Conservation (phyloP, 1,140 invertebrate genomes). For the Leptinotarsa texana region DNA sequence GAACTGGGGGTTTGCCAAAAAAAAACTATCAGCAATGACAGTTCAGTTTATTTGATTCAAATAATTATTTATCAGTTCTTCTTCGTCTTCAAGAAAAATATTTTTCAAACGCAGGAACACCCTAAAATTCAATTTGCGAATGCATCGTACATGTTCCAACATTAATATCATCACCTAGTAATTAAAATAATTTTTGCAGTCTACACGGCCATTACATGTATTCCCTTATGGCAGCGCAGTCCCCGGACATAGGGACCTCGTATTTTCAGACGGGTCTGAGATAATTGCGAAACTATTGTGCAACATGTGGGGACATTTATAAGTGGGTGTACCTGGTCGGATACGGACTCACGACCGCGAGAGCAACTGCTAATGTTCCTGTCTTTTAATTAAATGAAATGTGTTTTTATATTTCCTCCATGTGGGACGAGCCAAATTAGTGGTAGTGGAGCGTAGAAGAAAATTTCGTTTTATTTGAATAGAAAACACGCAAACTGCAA, state of each 20-base stretch:
- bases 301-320: conserved; percentile 55
- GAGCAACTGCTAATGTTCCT: conserved; percentile 29
- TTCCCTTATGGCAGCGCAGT: not conserved
- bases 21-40: too few species aligned
- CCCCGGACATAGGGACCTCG: conserved; percentile 17
- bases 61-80: too few species aligned
- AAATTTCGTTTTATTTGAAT: not conserved
- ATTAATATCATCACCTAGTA: conserved; percentile 4
- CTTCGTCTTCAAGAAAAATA: too few species aligned
- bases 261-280: conserved; percentile 40
- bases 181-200: conserved; percentile 6
- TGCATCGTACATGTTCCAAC: not conserved
- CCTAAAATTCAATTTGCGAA: not conserved
- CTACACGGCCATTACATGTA: not conserved
- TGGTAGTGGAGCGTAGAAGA: not conserved
- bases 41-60: too few species aligned
- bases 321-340: conserved; percentile 52
- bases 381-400: conserved; percentile 31
- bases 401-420: conserved; percentile 27
- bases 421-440: conserved; percentile 12
- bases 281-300: conserved; percentile 56
- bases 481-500: not conserved
- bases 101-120: too few species aligned
- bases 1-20: too few species aligned
- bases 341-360: conserved; percentile 28